phyloP scores from a whole-genome alignment of 2,797 vertebrate genomes.

The Meriones psammophilus region DNA sequence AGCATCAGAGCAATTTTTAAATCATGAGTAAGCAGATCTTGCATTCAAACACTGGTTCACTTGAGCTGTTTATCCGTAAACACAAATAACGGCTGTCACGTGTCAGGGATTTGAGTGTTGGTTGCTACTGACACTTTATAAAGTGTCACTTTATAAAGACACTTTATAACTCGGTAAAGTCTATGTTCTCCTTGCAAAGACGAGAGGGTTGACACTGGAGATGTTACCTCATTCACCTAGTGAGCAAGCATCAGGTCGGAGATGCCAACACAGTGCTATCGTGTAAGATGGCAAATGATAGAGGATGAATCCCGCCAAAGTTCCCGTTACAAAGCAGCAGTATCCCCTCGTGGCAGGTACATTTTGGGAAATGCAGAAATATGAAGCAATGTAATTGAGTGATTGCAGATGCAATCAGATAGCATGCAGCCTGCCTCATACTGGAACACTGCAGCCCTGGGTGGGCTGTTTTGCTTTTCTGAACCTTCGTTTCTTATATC shows the following conservation, averaged over 20 bases:
- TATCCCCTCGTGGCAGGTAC: background rate
- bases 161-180: background rate
- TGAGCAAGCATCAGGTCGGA: background rate
- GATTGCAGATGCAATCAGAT: too few relatives aligned
- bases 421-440: background rate
- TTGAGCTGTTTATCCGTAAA: conserved; percentile 18
- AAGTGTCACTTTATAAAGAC: too few relatives aligned
- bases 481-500: background rate
- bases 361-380: background rate
- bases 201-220: background rate
- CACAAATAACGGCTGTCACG: background rate
- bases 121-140: background rate
- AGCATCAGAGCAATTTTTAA: conserved; percentile 1
- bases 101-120: background rate
- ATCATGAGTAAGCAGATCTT: background rate
- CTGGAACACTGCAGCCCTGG: background rate
- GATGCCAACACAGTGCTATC: background rate
- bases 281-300: background rate
- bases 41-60: background rate
- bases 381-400: background rate
- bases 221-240: background rate
- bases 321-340: background rate
- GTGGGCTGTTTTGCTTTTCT: background rate
- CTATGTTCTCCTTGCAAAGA: background rate
- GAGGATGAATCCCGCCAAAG: background rate